Base-by-base conservation (phyloP, 2,113 vertebrate species). In the Malurus melanocephalus region DNA sequence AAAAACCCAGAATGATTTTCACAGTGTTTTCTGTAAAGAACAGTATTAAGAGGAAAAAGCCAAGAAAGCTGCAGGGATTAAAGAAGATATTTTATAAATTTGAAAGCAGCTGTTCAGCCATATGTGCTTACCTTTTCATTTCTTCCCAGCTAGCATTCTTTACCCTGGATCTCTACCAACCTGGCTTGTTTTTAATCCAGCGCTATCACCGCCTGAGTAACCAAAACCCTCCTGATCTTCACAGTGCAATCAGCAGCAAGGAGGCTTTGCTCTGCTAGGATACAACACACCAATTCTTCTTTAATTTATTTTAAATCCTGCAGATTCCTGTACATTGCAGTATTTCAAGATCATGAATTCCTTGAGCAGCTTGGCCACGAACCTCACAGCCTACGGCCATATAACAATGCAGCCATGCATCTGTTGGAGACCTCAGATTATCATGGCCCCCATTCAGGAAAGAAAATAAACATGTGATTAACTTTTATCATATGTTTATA, bases 61-160 rank as follows among this genome's bases (percentile, higher is more conserved):
- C 93, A 93, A 95, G 93, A 95, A 97, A 96, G 94, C 96, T 96
- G 88, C 74, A 72, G 96, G 95, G 97, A 98, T 97, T 97, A 97
- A 95, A 96, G 80, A 93, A 97, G 96, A 94, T 96, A 96, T 97
- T 96, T 97, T 96, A 95, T 92, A 97, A 97, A 96, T 97, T 95
- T 96, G 92, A 95, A 97, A 96, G 96, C 97, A 97, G 96, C 95
- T 97, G 97, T 97, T 97, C 85, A 82, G 61, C 96, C 97, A 96
- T 97, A 96, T 97, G 97, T 96, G 95, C 95, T 95, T 97, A 97
- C 96, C 96, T 97, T 94, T 96, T 90, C 89, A 88, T 96, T 96
- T 95, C 93, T 96, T 87, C 93, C 93, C 96, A 89, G 80, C 80
- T 90, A 94, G 88, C 69, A 79, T 42, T 81, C 91, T 60, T 95